Evolutionary conservation across 2,113 vertebrate genomes (phyloP), one percentile per base, ranked within the genome.

Genomic region (Murina feae): DNA sequence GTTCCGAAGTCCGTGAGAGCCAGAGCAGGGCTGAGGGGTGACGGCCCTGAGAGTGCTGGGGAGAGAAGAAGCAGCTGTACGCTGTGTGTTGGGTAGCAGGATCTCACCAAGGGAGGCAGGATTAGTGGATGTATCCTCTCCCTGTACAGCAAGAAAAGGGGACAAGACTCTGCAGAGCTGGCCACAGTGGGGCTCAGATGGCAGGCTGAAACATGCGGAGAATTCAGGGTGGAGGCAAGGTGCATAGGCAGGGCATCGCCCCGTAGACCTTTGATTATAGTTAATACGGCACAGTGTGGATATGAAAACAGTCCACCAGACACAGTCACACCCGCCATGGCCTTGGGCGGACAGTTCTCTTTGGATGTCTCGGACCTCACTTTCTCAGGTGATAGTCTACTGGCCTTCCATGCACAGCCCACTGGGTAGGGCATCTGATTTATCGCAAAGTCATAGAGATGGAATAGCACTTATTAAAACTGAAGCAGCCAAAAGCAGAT

Each of bases 401-500:
- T 81, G 37, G 37, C 42, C 69, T 74, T 60, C 21, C 81, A 66
- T 20, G 60, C 5, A 2, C 28, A 65, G 39, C 35, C 32, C 63
- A 42, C 30, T 69, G 60, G 47, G 12, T 23, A 35, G 23, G 80
- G 25, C 53, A 44, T 89, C 53, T 72, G 23, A 65, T n/a, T 35
- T 71, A 63, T 2, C 65, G 37, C 17, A 82, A 47, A 92, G 63
- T 81, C 86, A 68, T 9, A 4, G 80, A 74, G 42, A 30, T 86
- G 13, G 86, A 65, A 42, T 74, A 35, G 49, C 12, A 55, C 53
- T 85, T 63, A 69, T 89, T 88, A 63, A 74, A 68, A 49, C 18
- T 9, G 49, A 91, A 21, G 79, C 79, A 68, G 69, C 35, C 55
- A 75, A 65, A 95, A 83, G 21, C 5, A n/a, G 25, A 10, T 91